phyloP scores from a whole-genome alignment of 2,888 invertebrate genomes.

The Strigamia transsilvanica region DNA sequence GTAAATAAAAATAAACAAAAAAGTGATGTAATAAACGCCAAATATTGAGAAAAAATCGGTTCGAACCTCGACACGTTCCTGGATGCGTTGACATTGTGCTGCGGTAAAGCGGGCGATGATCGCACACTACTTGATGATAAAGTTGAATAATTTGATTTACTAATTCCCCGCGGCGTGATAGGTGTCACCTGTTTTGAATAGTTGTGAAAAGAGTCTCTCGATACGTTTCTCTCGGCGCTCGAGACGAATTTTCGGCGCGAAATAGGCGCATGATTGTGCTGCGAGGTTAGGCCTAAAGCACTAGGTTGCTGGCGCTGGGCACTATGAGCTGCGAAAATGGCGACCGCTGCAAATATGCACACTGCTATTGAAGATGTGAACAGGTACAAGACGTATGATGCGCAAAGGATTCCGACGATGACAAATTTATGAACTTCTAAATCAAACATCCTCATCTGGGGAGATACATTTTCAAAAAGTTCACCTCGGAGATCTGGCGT shows the following conservation, averaged over 20 bases:
- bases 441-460: slow-evolving; percentile 26
- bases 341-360: neutral
- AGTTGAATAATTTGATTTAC: slow-evolving; percentile 24
- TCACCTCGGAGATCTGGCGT: slow-evolving; percentile 14
- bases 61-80: neutral
- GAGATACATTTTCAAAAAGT: slow-evolving; percentile 1
- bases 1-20: neutral
- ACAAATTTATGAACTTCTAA: slow-evolving; percentile 8
- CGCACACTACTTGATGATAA: neutral
- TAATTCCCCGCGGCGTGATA: neutral
- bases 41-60: neutral
- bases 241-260: neutral
- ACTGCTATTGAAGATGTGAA: neutral
- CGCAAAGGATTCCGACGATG: slow-evolving; percentile 8
- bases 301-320: neutral
- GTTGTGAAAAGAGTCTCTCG: neutral
- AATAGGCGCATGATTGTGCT: neutral
- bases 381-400: neutral
- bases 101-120: neutral
- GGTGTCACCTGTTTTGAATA: neutral
- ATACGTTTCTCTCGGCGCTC: neutral
- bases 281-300: slow-evolving; percentile 3
- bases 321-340: slow-evolving; percentile 19
- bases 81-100: neutral
- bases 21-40: neutral